Base-by-base conservation (phyloP, 2,888 invertebrate genomes). In the Auanema freiburgensis region DNA sequence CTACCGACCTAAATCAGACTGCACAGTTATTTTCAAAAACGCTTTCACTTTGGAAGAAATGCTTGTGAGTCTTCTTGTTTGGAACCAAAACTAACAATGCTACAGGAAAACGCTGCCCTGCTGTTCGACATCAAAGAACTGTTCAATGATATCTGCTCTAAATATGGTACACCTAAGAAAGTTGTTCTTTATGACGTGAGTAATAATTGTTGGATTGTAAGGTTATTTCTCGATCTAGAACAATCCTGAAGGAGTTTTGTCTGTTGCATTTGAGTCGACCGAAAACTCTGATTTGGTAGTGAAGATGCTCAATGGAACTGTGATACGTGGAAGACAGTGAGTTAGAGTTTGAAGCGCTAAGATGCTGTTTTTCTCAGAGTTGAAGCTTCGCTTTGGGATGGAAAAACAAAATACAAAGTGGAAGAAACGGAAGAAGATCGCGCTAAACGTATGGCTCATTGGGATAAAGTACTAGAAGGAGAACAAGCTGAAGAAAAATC, bases 281-380 rank as follows among this genome's bases (percentile, higher is more conserved):
- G 93, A 93, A 83, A 91, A 91, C 84, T 95, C 97, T 0, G 95
- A 97, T 86, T 88, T 90, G 63, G 94, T 93, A 55, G 89, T 97
- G 12, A 88, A 89, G 74, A 88, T 92, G 73, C 88, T 97, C 83
- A 91, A 95, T 85, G 91, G 92, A 1, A 88, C 96, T 44, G 92
- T 91, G 89, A 94, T 95, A 86, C 92, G 91, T 10, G 90, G 93
- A 83, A 87, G 92, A 42, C 63, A 58, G 69, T 66, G 1, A 50
- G 63, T 57, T 5, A 16, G 42, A 57, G 14, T 8, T 33, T n/a
- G 3, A 5, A 24, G 4, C 44, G 33, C 33, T 33, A n/a, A n/a
- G n/a, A n/a, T n/a, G n/a, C n/a, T n/a, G n/a, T n/a, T n/a, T n/a
- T n/a, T n/a, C n/a, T n/a, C n/a, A 67, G 90, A 84, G 88, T 98